phyloP scores from a whole-genome alignment of 2,797 vertebrate genomes.

The Sebastes iracundus region DNA sequence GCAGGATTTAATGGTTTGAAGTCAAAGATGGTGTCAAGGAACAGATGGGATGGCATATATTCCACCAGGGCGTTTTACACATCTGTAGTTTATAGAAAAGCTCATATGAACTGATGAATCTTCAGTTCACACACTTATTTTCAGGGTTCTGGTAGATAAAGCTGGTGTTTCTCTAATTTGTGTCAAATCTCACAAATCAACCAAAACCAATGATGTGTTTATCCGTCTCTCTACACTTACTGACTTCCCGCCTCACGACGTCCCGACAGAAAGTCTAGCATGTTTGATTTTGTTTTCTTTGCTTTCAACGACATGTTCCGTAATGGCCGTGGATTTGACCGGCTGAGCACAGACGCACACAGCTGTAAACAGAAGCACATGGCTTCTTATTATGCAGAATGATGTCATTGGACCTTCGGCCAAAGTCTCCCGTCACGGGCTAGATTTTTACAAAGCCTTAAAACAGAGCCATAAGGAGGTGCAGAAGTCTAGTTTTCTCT shows the following conservation, averaged over 20 bases:
- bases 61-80: not conserved
- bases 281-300: too few species aligned
- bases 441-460: not conserved
- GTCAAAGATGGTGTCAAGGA: conserved; percentile 7
- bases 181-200: not conserved
- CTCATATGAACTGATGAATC: not conserved
- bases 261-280: too few species aligned
- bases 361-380: too few species aligned
- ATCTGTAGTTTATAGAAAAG: not conserved
- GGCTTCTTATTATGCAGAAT: too few species aligned
- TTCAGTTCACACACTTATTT: not conserved
- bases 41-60: not conserved
- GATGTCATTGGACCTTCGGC: too few species aligned
- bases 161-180: not conserved
- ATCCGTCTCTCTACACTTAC: not conserved
- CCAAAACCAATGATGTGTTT: not conserved
- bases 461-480: not conserved
- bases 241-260: not conserved
- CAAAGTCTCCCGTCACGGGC: too few species aligned
- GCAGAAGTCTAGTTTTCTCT: not conserved
- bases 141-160: not conserved
- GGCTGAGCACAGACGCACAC: too few species aligned
- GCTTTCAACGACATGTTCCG: too few species aligned
- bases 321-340: too few species aligned
- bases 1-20: conserved; percentile 15